Evolutionary conservation across 2,797 vertebrate species (phyloP), one percentile per base, ranked within the genome.

Genomic region (Pseudotriccus pelzelni): DNA sequence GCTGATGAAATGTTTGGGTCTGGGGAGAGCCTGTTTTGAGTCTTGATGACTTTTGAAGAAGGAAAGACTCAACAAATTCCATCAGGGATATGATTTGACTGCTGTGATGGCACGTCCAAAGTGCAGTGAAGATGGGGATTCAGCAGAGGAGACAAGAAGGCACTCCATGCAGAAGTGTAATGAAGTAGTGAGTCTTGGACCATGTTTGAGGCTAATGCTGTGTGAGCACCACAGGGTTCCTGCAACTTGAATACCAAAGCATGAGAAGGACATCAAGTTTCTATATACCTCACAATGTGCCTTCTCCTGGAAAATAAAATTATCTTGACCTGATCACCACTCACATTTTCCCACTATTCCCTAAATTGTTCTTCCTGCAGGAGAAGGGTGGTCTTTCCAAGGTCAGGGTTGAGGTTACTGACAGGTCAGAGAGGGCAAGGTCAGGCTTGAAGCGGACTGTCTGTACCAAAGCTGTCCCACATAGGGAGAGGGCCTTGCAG

Each of bases 211-310:
- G 43, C 36, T 95, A 93, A 74, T 70, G 77, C 56, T 69, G 11
- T 87, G 16, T 52, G 59, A 87, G 72, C 79, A 73, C 60, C 53
- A 78, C 32, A 50, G 80, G 81, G 74, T 63, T 92, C 73, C 73
- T 96, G 52, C 20, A n/a, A 81, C 84, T 41, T 91, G 87, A 96
- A 93, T 73, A 93, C 69, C 80, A 79, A 92, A 93, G 69, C 52
- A 34, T 67, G 93, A 77, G 84, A 67, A 96, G 94, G 89, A 79
- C 86, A 52, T 86, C 85, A 78, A 78, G 84, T 60, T 95, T 77
- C 91, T 80, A 63, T 50, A 52, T 23, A 10, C 41, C 44, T 53
- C 73, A 46, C 16, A 68, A 63, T 37, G 55, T 43, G 11, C 32
- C 46, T 63, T 95, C 75, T 70, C 43, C 53, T 64, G 39, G 52